Conservation (phyloP, 2,888 invertebrate species). For the Pimpla rufipes region DNA sequence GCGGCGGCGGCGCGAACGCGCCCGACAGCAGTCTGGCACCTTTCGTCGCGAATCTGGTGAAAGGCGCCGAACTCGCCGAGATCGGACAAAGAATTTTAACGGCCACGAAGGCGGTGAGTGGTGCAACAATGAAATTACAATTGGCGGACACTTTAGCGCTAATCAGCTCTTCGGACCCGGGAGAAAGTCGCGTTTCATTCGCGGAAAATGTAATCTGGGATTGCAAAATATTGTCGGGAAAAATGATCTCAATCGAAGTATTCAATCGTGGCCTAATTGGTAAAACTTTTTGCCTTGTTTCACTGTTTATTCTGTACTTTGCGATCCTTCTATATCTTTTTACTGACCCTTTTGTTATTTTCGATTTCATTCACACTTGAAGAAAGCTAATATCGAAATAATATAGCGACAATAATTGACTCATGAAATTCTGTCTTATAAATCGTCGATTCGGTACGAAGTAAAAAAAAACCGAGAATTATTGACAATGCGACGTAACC, state of each 20-base stretch:
- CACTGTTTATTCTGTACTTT: no score
- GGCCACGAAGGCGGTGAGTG: slow-evolving; percentile 89
- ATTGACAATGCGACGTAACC: slow-evolving; percentile 47
- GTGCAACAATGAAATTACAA: background rate
- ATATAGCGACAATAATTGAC: background rate
- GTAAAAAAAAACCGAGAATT: background rate
- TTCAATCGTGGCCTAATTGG: background rate
- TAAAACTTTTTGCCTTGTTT: no score
- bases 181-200: no score
- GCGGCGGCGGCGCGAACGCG: slow-evolving; percentile 55
- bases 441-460: background rate
- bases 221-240: background rate
- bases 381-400: background rate
- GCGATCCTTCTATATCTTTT: no score
- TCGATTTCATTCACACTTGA: background rate
- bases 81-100: slow-evolving; percentile 92
- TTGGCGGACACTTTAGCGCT: background rate
- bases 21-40: slow-evolving; percentile 85
- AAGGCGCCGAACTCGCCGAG: slow-evolving; percentile 89
- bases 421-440: background rate
- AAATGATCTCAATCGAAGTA: background rate
- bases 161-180: background rate
- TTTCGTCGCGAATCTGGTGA: slow-evolving; percentile 82
- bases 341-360: background rate
- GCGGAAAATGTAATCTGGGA: background rate